Conservation (phyloP, 2,888 invertebrate species). For the Cheilosia variabilis region DNA sequence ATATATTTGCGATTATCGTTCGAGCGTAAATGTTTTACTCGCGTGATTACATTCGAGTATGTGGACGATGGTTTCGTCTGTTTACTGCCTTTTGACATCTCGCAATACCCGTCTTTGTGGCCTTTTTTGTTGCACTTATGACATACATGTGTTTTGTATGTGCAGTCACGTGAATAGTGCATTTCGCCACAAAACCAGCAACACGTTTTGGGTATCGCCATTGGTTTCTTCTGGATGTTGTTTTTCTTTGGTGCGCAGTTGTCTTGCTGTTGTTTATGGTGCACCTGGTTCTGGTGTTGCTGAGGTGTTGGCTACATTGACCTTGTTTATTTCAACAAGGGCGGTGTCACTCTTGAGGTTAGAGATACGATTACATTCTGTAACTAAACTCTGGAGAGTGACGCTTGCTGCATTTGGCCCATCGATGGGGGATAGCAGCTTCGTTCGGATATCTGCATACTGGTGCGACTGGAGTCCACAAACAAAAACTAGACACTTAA, state of each 20-base stretch:
- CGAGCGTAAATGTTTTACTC: constrained; percentile 7
- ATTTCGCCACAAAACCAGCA: constrained; percentile 57
- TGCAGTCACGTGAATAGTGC: constrained; percentile 30
- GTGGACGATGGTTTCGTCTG: constrained; percentile 11
- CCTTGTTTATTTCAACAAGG: constrained; percentile 17
- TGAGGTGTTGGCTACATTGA: not conserved
- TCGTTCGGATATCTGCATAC: constrained; percentile 23
- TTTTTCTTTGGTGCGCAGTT: not conserved
- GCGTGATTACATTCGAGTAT: constrained; percentile 8
- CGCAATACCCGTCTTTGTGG: not conserved
- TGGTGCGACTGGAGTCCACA: constrained; percentile 11
- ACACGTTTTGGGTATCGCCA: constrained; percentile 30
- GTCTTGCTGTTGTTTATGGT: not conserved
- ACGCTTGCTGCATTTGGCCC: constrained; percentile 4
- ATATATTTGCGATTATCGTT: constrained; percentile 42
- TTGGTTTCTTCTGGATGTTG: constrained; percentile 5
- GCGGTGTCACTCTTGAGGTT: constrained; percentile 10
- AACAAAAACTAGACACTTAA: constrained; percentile 4
- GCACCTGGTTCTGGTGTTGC: not conserved
- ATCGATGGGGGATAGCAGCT: constrained; percentile 20
- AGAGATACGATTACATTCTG: constrained; percentile 8
- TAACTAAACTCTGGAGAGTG: constrained; percentile 14
- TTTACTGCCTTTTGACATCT: constrained; percentile 21
- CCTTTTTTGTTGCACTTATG: constrained; percentile 33
- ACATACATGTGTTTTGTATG: constrained; percentile 14